Evolutionary conservation across 1,140 invertebrate genomes (phyloP).

Genomic region (Caenorhabditis briggsae): DNA sequence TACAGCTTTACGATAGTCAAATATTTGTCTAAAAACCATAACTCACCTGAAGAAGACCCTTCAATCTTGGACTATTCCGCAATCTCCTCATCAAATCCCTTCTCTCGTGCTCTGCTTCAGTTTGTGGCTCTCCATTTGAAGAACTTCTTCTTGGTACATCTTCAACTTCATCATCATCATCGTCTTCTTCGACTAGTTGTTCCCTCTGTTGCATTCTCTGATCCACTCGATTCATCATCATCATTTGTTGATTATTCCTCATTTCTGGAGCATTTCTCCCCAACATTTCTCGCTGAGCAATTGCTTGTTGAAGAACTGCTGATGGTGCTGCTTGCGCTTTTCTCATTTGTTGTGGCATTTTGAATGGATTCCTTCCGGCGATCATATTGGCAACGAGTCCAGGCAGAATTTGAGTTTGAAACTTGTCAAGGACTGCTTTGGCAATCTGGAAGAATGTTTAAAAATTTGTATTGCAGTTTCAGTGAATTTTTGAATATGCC

Average conservation of each 20-base stretch:
- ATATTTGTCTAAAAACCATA: no score
- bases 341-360: slow-evolving; percentile 61
- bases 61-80: slow-evolving; percentile 37
- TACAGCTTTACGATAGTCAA: no score
- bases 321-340: background rate
- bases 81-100: slow-evolving; percentile 25
- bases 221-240: slow-evolving; percentile 46
- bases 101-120: slow-evolving; percentile 39
- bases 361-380: slow-evolving; percentile 70
- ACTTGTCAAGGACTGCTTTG: slow-evolving; percentile 71
- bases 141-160: slow-evolving; percentile 10
- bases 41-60: background rate
- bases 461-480: background rate
- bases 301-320: background rate
- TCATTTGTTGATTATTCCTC: slow-evolving; percentile 34
- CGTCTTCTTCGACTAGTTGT: slow-evolving; percentile 41
- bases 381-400: slow-evolving; percentile 72
- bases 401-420: slow-evolving; percentile 71
- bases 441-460: slow-evolving; percentile 61
- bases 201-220: slow-evolving; percentile 39
- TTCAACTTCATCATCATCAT: slow-evolving; percentile 37
- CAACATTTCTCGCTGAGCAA: slow-evolving; percentile 35
- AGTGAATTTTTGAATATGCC: no score
- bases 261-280: slow-evolving; percentile 11
- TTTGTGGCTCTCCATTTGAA: slow-evolving; percentile 24